Conservation (phyloP, 1,140 invertebrate species). For the Orchesella cincta region DNA sequence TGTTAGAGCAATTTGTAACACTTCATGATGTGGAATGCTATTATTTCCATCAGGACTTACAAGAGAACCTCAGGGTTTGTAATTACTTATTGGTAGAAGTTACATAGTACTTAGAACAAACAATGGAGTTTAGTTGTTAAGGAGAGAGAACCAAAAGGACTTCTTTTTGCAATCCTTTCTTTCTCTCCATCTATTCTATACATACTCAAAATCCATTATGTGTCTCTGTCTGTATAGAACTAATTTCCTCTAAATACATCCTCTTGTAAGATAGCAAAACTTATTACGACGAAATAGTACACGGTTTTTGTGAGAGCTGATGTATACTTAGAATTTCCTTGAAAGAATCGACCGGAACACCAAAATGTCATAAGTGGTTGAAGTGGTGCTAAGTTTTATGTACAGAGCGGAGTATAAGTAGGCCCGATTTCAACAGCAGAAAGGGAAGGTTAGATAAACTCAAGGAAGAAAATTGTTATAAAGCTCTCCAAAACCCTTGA, state of each 20-base stretch:
- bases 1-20: no score
- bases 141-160: neutral
- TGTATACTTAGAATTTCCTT: conserved; percentile 2
- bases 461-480: neutral
- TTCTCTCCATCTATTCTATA: neutral
- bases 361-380: conserved; percentile 14
- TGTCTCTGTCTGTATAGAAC: conserved; percentile 14
- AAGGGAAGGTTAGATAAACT: neutral
- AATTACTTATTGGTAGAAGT: neutral
- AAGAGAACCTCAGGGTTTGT: no score
- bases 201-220: neutral
- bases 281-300: neutral
- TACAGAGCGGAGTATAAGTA: neutral
- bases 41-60: no score
- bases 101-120: neutral
- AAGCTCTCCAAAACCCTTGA: neutral
- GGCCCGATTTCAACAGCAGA: neutral
- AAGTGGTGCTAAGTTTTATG: neutral
- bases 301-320: neutral
- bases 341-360: conserved; percentile 16
- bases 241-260: conserved; percentile 6
- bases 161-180: neutral
- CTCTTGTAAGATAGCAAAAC: neutral
- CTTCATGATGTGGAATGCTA: no score
- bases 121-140: no score